Base-by-base conservation (phyloP, 1,140 invertebrate species). In the Rhysida immarginata region DNA sequence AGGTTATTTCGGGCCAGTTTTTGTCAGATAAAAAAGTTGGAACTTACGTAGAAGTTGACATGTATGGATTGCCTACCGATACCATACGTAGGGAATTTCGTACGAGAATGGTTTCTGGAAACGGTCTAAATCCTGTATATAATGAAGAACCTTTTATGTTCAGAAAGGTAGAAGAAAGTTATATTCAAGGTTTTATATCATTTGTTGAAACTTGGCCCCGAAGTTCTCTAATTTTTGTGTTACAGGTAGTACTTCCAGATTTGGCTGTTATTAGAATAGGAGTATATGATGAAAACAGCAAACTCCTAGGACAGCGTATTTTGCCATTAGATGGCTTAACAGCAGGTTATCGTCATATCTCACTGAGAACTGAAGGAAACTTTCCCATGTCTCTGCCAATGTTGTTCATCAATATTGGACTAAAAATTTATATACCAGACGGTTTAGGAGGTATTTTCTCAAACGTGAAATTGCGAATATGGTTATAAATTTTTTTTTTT, bases 361-460 rank as follows among this genome's bases (percentile, higher is more conserved):
- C 95, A 1, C 75, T 99, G 0, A 72, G 96, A 54, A 99, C 96
- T 0, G 96, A 99, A 72, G 93, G 94, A 35, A 99, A 99, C 72
- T 98, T 99, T 70, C 93, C 96, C 26, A 92, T 98, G 83, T 96
- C 94, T 1, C 74, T 99, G 60, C 93, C 96, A 41, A 99, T 97
- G 83, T 74, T 99, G 52, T 99, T 99, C 74, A 97, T 95, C 71
- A 92, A 96, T 69, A 96, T 99, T 65, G 93, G 97, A 71, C 81
- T 99, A 43, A 99, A 99, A 75, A 99, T 99, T 61, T 99, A 99
- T 75, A 94, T 99, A 57, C 96, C 96, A 52, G 96, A 99, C 76
- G 96, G 96, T 55, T 87, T 98, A 68, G 91, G 94, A 80, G 88
- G 88, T 88, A 69, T 68, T 61, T 62, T 23, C n/a, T n/a, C n/a